Conservation (phyloP, 2,113 vertebrate genomes). For the Plectropomus leopardus region DNA sequence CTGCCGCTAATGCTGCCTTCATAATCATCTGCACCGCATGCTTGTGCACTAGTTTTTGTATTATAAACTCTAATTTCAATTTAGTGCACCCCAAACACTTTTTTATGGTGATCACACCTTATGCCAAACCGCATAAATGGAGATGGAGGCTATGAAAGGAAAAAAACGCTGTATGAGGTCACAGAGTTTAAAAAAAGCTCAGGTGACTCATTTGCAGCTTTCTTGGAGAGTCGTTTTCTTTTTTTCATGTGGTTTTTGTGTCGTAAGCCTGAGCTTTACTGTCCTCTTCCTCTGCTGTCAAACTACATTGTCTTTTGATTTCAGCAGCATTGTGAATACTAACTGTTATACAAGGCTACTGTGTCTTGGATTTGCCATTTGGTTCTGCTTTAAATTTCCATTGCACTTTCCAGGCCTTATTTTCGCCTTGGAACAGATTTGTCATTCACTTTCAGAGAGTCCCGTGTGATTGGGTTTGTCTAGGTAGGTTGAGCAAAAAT, state of each 20-base stretch:
- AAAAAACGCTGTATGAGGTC: constrained; percentile 11
- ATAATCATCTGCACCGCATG: constrained; percentile 13
- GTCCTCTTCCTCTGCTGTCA: not conserved
- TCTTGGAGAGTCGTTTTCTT: not conserved
- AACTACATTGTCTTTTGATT: constrained; percentile 8
- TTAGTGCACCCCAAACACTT: not conserved
- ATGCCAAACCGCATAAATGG: not conserved
- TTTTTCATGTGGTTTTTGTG: not conserved
- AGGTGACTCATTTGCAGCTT: constrained; percentile 45
- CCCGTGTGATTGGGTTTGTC: constrained; percentile 5
- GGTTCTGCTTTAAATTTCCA: constrained; percentile 37
- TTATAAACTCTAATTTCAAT: not conserved
- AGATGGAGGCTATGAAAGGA: not conserved
- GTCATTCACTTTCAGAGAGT: constrained; percentile 25
- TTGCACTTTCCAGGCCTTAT: constrained; percentile 23
- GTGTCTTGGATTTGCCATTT: constrained; percentile 16
- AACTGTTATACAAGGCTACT: constrained; percentile 6
- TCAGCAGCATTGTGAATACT: not conserved
- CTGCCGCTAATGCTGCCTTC: constrained; percentile 48
- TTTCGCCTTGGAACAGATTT: constrained; percentile 40
- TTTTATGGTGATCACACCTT: not conserved
- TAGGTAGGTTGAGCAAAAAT: constrained; percentile 4
- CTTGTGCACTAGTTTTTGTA: not conserved
- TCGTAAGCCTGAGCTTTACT: not conserved
- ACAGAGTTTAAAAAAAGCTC: constrained; percentile 43